phyloP scores from a whole-genome alignment of 2,797 vertebrate species.

The Sebastes matsubarae region DNA sequence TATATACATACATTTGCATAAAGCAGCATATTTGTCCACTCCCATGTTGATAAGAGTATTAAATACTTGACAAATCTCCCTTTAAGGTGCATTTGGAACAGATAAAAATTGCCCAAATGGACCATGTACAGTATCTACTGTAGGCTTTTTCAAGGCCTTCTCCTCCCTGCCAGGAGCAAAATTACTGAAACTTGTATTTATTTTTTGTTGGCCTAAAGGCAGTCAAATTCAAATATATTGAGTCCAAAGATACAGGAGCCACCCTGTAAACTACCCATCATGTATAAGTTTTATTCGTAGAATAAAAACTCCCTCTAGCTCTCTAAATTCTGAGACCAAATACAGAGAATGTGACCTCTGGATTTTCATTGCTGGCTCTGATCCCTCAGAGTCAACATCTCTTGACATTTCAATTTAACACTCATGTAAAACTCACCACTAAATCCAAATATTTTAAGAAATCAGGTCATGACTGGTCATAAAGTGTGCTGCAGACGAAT shows the following conservation, averaged over 20 bases:
- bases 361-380: background rate
- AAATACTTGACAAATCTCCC: no score
- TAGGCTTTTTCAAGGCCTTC: background rate
- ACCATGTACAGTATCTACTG: background rate
- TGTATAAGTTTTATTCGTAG: background rate
- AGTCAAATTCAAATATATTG: background rate
- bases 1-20: no score
- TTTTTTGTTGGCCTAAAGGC: background rate
- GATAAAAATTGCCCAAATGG: no score
- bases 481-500: slow-evolving; percentile 27
- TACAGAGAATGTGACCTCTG: background rate
- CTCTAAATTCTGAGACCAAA: background rate
- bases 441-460: slow-evolving; percentile 22
- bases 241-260: background rate
- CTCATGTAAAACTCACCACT: slow-evolving; percentile 8
- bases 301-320: background rate
- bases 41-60: no score
- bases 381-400: slow-evolving; percentile 2
- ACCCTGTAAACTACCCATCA: background rate
- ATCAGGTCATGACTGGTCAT: slow-evolving; percentile 14
- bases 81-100: no score
- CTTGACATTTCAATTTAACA: slow-evolving; percentile 13
- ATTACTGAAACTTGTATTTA: background rate
- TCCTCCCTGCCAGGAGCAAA: background rate
- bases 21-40: no score